A percentile compares a stretch with the other conserved stretches of the same genome.
phyloP scores from a whole-genome alignment of 2,888 invertebrate genomes.

The Zeuzera pyrina region DNA sequence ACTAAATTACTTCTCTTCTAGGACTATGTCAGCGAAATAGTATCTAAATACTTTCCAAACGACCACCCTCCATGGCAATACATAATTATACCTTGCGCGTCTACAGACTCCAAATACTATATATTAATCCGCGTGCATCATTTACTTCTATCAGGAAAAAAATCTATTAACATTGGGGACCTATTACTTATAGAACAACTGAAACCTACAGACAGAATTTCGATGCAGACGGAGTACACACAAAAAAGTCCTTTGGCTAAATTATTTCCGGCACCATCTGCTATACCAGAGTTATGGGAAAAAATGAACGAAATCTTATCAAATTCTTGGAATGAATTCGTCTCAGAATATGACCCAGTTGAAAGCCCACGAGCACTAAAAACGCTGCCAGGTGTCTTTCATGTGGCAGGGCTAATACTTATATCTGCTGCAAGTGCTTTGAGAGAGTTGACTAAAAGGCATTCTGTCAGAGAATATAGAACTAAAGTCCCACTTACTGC shows the following conservation, averaged over 20 bases:
- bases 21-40: slow-evolving; percentile 85
- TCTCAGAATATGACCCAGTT: slow-evolving; percentile 83
- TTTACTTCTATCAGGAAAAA: slow-evolving; percentile 79
- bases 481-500: slow-evolving; percentile 51
- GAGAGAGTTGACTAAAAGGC: slow-evolving; percentile 74
- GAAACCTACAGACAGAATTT: slow-evolving; percentile 41
- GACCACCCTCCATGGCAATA: slow-evolving; percentile 88
- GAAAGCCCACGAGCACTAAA: slow-evolving; percentile 79
- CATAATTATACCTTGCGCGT: slow-evolving; percentile 76
- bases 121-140: slow-evolving; percentile 84
- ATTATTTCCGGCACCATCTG: slow-evolving; percentile 74
- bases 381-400: slow-evolving; percentile 71
- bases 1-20: slow-evolving; percentile 35
- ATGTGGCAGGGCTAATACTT: slow-evolving; percentile 75
- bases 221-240: slow-evolving; percentile 29
- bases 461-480: slow-evolving; percentile 14
- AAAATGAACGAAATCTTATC: slow-evolving; percentile 79
- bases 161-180: slow-evolving; percentile 81
- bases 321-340: slow-evolving; percentile 86
- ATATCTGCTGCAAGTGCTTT: slow-evolving; percentile 77
- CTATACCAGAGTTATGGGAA: slow-evolving; percentile 77
- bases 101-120: slow-evolving; percentile 75
- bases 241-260: slow-evolving; percentile 63
- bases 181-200: slow-evolving; percentile 76
- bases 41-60: slow-evolving; percentile 82